Evolutionary conservation across 2,797 vertebrate species (phyloP).

Genomic region (Coendou prehensilis): DNA sequence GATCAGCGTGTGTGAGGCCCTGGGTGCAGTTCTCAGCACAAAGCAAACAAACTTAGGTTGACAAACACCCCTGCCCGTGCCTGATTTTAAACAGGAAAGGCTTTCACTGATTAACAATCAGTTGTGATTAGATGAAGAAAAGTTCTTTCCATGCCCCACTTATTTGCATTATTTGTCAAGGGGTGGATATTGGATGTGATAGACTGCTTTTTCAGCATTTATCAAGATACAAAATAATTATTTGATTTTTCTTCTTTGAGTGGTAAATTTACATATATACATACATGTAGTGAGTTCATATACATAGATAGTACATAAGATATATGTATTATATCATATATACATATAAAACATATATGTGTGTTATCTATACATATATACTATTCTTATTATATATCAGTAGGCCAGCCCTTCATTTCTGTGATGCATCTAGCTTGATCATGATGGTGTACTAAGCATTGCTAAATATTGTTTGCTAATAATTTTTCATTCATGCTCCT

Average conservation of each 20-base stretch:
- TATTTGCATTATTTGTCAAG: not conserved
- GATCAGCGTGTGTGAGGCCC: not conserved
- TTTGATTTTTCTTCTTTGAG: not conserved
- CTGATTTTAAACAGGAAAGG: not conserved
- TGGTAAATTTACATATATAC: not conserved
- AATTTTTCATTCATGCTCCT: not conserved
- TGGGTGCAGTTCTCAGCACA: not conserved
- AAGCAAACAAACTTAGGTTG: not conserved
- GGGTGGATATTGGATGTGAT: not conserved
- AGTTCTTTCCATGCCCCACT: not conserved
- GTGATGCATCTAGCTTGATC: not conserved
- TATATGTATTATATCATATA: not conserved
- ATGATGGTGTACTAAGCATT: not conserved
- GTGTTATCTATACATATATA: not conserved
- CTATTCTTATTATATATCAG: not conserved
- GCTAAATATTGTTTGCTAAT: not conserved
- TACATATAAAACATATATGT: not conserved
- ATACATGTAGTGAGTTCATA: not conserved
- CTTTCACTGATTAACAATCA: constrained; percentile 1
- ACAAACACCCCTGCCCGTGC: not conserved
- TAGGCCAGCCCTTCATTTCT: not conserved
- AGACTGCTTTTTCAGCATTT: not conserved
- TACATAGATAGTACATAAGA: not conserved
- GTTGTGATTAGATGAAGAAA: not conserved
- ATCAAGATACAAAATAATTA: not conserved